A percentile compares a stretch with the other conserved stretches of the same genome.
Conservation (phyloP, 2,113 vertebrate species). For the Trochalopteron elliotii region DNA sequence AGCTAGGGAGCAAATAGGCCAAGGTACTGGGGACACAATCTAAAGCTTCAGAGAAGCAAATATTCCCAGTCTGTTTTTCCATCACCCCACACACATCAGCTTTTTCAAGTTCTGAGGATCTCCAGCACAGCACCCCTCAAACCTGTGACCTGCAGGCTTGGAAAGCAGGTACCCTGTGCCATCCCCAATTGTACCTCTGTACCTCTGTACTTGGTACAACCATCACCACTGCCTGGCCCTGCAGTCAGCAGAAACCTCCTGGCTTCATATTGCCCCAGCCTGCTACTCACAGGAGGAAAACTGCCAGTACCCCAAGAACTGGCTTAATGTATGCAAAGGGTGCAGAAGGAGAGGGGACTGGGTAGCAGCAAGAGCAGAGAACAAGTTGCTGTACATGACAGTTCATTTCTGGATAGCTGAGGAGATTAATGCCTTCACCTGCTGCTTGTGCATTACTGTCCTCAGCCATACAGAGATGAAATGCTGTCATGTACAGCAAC, state of each 20-base stretch:
- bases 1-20: not conserved
- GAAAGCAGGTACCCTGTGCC: not conserved
- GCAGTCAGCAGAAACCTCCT: not conserved
- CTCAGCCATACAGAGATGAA: constrained; percentile 45
- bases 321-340: not conserved
- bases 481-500: constrained; percentile 43
- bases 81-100: fast-evolving
- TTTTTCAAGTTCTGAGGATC: not conserved
- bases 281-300: not conserved
- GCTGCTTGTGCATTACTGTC: constrained; percentile 41
- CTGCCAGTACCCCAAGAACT: not conserved
- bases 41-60: not conserved
- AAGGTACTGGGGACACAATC: not conserved
- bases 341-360: not conserved
- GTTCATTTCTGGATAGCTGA: constrained; percentile 53
- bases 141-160: not conserved
- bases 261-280: not conserved
- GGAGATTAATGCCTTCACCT: constrained; percentile 58
- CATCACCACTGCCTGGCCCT: not conserved
- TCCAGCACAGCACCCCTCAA: not conserved
- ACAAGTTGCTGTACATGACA: constrained; percentile 51
- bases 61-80: not conserved
- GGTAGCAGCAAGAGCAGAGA: not conserved
- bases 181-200: no score
- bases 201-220: fast-evolving